Conservation (phyloP, 2,113 vertebrate genomes). For the Coturnix japonica region DNA sequence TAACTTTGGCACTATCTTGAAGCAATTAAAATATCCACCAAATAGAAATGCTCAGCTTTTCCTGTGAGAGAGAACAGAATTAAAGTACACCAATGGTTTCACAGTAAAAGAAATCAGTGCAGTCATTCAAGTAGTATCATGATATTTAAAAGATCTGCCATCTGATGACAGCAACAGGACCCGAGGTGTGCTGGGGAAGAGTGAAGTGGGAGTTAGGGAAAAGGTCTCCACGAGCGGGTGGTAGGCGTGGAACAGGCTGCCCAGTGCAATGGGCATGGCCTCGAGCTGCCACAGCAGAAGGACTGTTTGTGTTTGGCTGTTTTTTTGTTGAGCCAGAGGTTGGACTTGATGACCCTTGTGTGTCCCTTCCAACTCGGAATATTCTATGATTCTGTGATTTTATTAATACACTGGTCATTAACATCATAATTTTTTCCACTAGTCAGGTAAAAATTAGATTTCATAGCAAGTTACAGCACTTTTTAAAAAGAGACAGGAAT, state of each 20-base stretch:
- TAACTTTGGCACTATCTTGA: constrained; percentile 48
- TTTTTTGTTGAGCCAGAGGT: no score
- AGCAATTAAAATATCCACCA: constrained; percentile 43
- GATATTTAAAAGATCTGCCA: not conserved
- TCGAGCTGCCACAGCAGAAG: no score
- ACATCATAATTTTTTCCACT: constrained; percentile 38
- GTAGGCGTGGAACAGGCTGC: no score
- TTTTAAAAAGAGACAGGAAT: constrained; percentile 53
- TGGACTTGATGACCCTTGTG: no score
- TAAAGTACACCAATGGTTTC: not conserved
- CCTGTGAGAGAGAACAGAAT: not conserved
- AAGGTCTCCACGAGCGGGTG: no score
- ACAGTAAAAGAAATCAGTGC: constrained; percentile 37
- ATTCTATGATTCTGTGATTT: not conserved
- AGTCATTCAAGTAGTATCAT: not conserved
- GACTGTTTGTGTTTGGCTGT: no score
- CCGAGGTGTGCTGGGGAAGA: no score
- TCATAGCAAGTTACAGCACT: constrained; percentile 44
- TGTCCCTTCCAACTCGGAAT: no score
- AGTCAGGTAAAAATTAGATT: constrained; percentile 71
- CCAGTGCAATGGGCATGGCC: no score
- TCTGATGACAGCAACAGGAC: no score
- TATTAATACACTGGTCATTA: constrained; percentile 55
- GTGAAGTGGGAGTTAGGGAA: no score
- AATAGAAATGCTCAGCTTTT: constrained; percentile 30